Evolutionary conservation across 2,113 vertebrate genomes (phyloP), one percentile per base, ranked within the genome.

Genomic region (Passerina amoena): DNA sequence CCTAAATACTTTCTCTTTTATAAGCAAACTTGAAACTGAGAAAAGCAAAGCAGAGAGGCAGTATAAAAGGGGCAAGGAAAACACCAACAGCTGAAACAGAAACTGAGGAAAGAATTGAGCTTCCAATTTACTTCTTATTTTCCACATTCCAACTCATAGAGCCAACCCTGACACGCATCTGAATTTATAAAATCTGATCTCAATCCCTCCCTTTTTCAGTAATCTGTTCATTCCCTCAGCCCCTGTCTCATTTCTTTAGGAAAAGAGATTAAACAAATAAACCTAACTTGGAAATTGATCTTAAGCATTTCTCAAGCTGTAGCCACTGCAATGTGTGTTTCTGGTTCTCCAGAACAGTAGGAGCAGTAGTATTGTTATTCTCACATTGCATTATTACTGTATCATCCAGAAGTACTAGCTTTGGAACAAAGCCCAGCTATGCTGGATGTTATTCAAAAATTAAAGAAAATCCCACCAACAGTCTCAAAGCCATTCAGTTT

Each of bases 171-270:
- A 83, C 64, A 66, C 8, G 11, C 38, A 59, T 5, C 28, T 76
- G 54, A 76, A 35, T 60, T 65, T 78, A 78, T 5, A 35, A 64
- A 73, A 57, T 11, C 18, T 48, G 24, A 1, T 60, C 57, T 78
- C 50, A 1, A 0, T 31, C 10, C 27, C 25, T 57, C 16, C 4
- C 23, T 48, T 75, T 91, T 77, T n/a, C n/a, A 53, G 4, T 42
- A 81, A 64, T 9, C 19, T 0, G 0, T 76, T 80, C 0, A 0
- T 64, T 86, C 10, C 2, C 1, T n/a, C 50, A 38, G 24, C 7
- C 86, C 19, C 51, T 54, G 14, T 45, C 15, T 82, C 23, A 44
- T 85, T 88, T 82, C 30, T 93, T 64, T 51, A 48, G n/a, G 66
- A 79, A 92, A 92, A 68, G 6, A 54, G 22, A 30, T 69, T 4